Conservation (phyloP, 2,113 vertebrate genomes). For the Ornithorhynchus anatinus region DNA sequence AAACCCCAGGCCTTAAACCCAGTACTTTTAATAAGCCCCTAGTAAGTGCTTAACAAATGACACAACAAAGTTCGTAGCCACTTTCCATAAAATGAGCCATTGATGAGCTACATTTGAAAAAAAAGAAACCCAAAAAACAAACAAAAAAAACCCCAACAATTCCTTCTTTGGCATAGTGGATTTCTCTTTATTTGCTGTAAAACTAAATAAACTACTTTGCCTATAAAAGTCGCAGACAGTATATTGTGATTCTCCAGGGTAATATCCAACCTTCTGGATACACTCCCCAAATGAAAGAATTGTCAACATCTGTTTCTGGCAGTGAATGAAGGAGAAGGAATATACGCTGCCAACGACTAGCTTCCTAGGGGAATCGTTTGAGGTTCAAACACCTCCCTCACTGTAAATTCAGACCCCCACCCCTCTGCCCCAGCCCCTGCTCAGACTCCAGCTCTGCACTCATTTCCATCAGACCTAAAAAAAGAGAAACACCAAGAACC, state of each 20-base stretch:
- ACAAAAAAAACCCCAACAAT: no score
- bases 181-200: constrained; percentile 38
- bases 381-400: constrained; percentile 55
- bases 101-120: no score
- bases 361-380: constrained; percentile 59
- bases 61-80: no score
- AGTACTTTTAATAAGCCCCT: no score
- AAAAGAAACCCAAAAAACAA: no score
- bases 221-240: constrained; percentile 46
- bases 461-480: no score
- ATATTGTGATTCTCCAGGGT: constrained; percentile 58
- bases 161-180: constrained; percentile 26
- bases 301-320: constrained; percentile 65
- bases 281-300: constrained; percentile 47
- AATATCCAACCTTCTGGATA: constrained; percentile 54
- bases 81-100: no score
- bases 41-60: no score
- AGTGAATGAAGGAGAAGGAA: constrained; percentile 33
- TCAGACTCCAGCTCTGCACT: no score
- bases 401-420: constrained; percentile 64
- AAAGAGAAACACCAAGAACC: no score
- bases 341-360: constrained; percentile 42
- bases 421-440: no score
- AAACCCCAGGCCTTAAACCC: no score
- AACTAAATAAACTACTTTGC: constrained; percentile 48